phyloP scores from a whole-genome alignment of 2,113 vertebrate genomes.

The Brienomyrus brachyistius region DNA sequence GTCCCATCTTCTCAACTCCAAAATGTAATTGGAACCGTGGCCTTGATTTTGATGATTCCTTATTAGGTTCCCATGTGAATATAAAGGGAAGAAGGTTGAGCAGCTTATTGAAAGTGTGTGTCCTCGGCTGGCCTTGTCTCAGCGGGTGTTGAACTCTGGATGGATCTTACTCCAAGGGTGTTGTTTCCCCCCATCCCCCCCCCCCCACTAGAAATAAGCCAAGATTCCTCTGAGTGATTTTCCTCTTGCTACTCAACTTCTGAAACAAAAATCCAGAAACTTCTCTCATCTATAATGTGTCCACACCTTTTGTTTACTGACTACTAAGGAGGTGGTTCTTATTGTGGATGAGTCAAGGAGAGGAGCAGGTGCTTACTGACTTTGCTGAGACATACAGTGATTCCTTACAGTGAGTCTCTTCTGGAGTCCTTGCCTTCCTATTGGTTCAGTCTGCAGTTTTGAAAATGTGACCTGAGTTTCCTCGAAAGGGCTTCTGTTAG shows the following conservation, averaged over 20 bases:
- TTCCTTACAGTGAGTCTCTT: background rate
- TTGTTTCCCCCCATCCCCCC: background rate
- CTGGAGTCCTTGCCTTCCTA: background rate
- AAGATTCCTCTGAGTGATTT: background rate
- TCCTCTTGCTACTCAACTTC: background rate
- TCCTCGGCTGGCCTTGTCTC: background rate
- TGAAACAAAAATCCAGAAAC: background rate
- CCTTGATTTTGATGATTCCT: background rate
- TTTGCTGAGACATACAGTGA: background rate
- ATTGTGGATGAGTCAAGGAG: constrained; percentile 49
- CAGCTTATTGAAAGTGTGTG: background rate
- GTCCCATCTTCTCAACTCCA: constrained; percentile 25
- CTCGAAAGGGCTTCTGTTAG: constrained; percentile 18
- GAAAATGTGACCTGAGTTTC: constrained; percentile 31
- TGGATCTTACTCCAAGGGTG: background rate
- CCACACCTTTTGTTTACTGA: background rate
- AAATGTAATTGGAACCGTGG: constrained; percentile 31
- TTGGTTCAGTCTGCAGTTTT: constrained; percentile 28
- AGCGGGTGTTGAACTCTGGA: background rate
- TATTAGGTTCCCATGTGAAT: background rate
- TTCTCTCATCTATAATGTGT: background rate
- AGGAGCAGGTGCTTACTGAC: background rate
- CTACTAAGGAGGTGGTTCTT: constrained; percentile 20
- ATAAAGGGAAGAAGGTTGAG: background rate
- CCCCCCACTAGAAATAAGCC: background rate